Evolutionary conservation across 2,797 vertebrate genomes (phyloP), one percentile per base, ranked within the genome.

Genomic region (Manis pentadactyla): DNA sequence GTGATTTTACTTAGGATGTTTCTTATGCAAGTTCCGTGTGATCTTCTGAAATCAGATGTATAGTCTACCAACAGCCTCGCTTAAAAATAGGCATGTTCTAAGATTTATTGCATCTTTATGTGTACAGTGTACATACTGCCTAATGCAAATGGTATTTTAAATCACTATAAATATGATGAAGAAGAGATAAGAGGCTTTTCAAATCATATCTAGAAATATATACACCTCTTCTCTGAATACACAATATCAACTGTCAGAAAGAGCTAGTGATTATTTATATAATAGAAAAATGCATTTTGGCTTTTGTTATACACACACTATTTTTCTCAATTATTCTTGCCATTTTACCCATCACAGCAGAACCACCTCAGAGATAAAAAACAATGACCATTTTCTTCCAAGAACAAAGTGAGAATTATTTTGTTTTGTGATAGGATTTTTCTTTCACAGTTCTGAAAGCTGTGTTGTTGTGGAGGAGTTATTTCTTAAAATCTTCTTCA

Each of bases 341-440:
- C 75, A 77, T 97, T 96, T 98, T 91, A 94, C 57, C 39, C 73
- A 96, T 96, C 86, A 93, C 96, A 93, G 29, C 82, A 92, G 87
- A 97, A 97, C 96, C 94, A 97, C 71, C 0, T 25, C 75, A 95
- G 74, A 98, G 96, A 97, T 94, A 97, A 97, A 97, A 98, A 98
- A 96, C 93, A 96, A 95, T 92, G 53, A 0, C 0, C 87, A 96
- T 95, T 96, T 98, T 96, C 96, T 97, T 97, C 90, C 90, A 98
- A 95, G 75, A 96, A 97, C 83, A 95, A 98, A 98, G 97, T 66
- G 15, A 98, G 96, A 97, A 96, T 97, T 98, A 93, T 97, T 97
- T 96, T 64, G 18, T 93, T 98, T 97, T 88, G 87, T 95, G 97
- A 92, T 93, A 91, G 81, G 94, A 93, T 93, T 82, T 74, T 96